Percentiles rank a stretch among this genome's conserved stretches.
Evolutionary conservation across 2,888 invertebrate genomes (phyloP).

Genomic region (Spilosoma lubricipeda): DNA sequence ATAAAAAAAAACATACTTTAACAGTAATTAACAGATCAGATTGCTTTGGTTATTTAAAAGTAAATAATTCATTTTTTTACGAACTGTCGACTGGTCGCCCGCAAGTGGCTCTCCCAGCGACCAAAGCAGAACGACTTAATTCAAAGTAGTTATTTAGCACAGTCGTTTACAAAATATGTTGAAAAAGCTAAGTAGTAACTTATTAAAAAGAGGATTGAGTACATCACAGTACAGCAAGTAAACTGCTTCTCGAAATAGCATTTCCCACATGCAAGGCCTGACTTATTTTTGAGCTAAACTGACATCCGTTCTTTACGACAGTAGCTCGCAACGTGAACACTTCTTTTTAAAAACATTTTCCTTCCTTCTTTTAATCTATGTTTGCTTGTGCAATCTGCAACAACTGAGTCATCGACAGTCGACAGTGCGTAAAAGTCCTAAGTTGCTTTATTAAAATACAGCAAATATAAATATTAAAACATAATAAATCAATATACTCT

Average conservation of each 20-base stretch:
- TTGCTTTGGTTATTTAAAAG: not conserved
- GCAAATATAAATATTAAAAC: too few species aligned
- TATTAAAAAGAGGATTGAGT: not conserved
- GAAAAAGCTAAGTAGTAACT: not conserved
- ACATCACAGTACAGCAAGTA: not conserved
- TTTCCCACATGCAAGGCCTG: not conserved
- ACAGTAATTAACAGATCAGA: not conserved
- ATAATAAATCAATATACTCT: conserved; percentile 49
- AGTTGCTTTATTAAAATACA: not conserved
- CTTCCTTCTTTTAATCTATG: too few species aligned
- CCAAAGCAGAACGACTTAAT: not conserved
- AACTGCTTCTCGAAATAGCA: not conserved
- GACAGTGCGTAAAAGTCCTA: not conserved
- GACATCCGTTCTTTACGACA: too few species aligned
- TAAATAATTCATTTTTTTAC: not conserved
- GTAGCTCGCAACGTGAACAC: too few species aligned
- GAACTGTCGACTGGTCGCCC: not conserved
- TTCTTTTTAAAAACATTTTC: too few species aligned
- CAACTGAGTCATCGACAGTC: not conserved
- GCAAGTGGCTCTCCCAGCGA: not conserved
- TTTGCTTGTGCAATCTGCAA: too few species aligned
- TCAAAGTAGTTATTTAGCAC: too few species aligned
- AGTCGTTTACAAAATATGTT: too few species aligned
- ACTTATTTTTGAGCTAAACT: not conserved
- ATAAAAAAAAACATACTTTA: not conserved